A percentile compares a stretch with the other conserved stretches of the same genome.
Conservation (phyloP, 1,140 invertebrate genomes). For the Panagrolaimus sp. region DNA sequence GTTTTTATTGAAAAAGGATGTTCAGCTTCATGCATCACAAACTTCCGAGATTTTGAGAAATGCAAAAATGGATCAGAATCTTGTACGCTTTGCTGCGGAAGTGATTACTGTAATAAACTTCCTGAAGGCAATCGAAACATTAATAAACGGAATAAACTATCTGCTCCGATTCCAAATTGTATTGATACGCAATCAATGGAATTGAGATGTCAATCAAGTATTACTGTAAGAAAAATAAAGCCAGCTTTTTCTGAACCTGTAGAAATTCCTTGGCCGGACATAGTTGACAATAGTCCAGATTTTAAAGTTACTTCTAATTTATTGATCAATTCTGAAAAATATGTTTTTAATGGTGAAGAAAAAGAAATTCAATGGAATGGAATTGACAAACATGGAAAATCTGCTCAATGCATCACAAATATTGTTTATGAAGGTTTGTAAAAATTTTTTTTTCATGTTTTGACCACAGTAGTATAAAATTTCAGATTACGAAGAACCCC, state of each 20-base stretch:
- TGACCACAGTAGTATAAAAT: neutral
- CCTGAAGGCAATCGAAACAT: neutral
- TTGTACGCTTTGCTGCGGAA: constrained; percentile 1
- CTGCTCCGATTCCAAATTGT: constrained; percentile 16
- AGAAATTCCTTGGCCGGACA: constrained; percentile 20
- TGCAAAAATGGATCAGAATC: neutral
- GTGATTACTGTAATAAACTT: neutral
- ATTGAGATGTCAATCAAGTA: constrained; percentile 13
- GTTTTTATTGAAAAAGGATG: constrained; percentile 5
- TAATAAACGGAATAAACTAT: neutral
- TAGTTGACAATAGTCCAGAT: constrained; percentile 23
- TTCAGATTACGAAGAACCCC: neutral
- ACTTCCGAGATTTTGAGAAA: constrained; percentile 1
- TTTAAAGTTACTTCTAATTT: neutral
- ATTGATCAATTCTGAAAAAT: constrained; percentile 15
- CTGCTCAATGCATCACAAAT: constrained; percentile 19
- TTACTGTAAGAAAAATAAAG: constrained; percentile 12
- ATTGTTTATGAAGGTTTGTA: constrained; percentile 29
- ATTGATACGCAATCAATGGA: constrained; percentile 25
- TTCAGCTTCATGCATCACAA: neutral
- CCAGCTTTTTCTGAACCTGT: constrained; percentile 20
- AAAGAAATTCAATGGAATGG: constrained; percentile 29
- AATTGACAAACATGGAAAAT: constrained; percentile 19
- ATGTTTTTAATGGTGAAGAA: constrained; percentile 25
- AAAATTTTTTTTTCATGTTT: neutral